These are phyloP conservation scores for Euleptes europaea DNA, from an alignment of 2,113 vertebrate species.

Conservation along the genomic window DNA sequence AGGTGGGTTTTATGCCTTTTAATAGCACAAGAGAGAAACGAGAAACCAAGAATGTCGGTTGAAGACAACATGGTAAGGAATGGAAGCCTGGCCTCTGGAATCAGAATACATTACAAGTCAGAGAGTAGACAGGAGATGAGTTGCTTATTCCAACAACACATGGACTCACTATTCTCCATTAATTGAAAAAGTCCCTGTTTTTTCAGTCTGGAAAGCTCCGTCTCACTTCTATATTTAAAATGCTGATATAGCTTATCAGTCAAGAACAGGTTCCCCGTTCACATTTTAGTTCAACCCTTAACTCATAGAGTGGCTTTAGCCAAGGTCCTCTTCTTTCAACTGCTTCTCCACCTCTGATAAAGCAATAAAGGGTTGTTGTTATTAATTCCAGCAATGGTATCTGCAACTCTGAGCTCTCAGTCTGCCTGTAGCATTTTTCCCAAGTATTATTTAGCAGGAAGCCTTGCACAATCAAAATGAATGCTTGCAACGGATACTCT, in stretches of 20 bases:
- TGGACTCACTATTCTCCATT: background rate
- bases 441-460: background rate
- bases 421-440: background rate
- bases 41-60: background rate
- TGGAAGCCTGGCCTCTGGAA: background rate
- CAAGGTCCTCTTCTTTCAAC: background rate
- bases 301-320: background rate
- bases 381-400: background rate
- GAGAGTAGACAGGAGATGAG: background rate
- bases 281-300: background rate
- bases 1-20: constrained; percentile 27
- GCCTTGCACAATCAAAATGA: background rate
- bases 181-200: background rate
- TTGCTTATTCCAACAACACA: background rate
- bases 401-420: background rate
- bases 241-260: background rate
- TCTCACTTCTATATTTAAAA: background rate
- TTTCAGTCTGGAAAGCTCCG: background rate
- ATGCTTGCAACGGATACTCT: background rate
- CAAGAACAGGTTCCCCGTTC: background rate
- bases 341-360: background rate
- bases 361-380: background rate
- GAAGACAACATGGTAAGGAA: background rate
- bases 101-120: background rate
- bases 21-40: constrained; percentile 12